Base-by-base conservation (phyloP, 2,888 invertebrate species). In the Apodemia mormo region DNA sequence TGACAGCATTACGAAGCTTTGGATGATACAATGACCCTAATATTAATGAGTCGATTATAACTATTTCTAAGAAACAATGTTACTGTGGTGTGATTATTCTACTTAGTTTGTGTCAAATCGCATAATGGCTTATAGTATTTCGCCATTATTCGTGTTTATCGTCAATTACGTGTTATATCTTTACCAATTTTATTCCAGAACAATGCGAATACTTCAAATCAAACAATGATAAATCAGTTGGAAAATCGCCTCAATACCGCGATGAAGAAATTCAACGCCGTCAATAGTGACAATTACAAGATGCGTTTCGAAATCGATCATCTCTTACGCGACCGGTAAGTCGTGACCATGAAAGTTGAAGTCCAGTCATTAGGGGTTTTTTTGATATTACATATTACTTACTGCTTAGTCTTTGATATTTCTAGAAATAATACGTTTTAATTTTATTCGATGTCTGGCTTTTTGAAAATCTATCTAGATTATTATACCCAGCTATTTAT, bases 301-400 rank as follows among this genome's bases (percentile, higher is more conserved):
- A 92, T 97, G 79, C 91, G 98, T 37, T 94, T 96, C 12, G 96
- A 97, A 79, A 98, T 98, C 67, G 96, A 98, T 81, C 95, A 96
- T 75, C 94, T 98, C 76, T 86, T 98, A 1, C 95, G 96, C 73
- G 98, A 98, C 86, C 94, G 96, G 96, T 95, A 81, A 81, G 75
- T 70, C 33, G 58, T 29, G 68, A 49, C 56, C 56, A 56, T 71
- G 49, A 52, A 52, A n/a, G 49, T 52, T 6, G 49, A 52, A 14
- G 49, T n/a, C 49, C 1, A 52, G n/a, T 52, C 1, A 52, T 7
- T 52, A 2, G 49, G n/a, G 14, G n/a, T 49, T 52, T n/a, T 6
- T 52, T 2, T 45, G 45, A 49, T 49, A 52, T 52, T 14, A 52
- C 49, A n/a, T 14, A 6, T 5, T 37, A 5, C 37, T 37, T 37